Conservation (phyloP, 2,797 vertebrate genomes). For the Pampus argenteus region DNA sequence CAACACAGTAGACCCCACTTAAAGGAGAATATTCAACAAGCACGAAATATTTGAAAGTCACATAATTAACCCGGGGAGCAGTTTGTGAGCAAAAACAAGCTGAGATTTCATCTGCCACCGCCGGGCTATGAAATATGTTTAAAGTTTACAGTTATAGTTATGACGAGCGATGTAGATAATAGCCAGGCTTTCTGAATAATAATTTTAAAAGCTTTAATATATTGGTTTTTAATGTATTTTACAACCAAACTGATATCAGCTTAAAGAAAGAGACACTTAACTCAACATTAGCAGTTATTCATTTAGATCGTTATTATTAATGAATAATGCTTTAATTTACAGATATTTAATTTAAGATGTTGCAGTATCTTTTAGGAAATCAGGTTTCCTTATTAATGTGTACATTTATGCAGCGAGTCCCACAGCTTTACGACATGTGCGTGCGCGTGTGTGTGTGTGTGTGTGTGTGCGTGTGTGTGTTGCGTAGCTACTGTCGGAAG, state of each 20-base stretch:
- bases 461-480: background rate
- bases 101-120: constrained; percentile 31
- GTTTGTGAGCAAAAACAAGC: constrained; percentile 49
- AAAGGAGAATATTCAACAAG: constrained; percentile 55
- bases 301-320: constrained; percentile 17
- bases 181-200: background rate
- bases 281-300: constrained; percentile 1
- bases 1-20: constrained; percentile 62
- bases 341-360: constrained; percentile 18
- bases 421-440: background rate
- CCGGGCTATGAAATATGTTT: constrained; percentile 28
- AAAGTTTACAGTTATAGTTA: constrained; percentile 12
- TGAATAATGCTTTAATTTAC: background rate
- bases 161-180: constrained; percentile 1
- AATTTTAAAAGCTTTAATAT: constrained; percentile 9
- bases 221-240: constrained; percentile 10
- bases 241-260: background rate
- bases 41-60: constrained; percentile 60
- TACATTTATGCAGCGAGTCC: background rate
- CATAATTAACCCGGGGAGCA: constrained; percentile 60
- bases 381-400: constrained; percentile 10
- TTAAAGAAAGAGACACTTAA: background rate
- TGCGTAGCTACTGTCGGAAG: background rate
- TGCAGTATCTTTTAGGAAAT: constrained; percentile 5
- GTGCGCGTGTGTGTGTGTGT: too few relatives aligned